Percentiles rank a stretch among this genome's conserved stretches.
Conservation (phyloP, 2,113 vertebrate genomes). For the Gallinago undulata region DNA sequence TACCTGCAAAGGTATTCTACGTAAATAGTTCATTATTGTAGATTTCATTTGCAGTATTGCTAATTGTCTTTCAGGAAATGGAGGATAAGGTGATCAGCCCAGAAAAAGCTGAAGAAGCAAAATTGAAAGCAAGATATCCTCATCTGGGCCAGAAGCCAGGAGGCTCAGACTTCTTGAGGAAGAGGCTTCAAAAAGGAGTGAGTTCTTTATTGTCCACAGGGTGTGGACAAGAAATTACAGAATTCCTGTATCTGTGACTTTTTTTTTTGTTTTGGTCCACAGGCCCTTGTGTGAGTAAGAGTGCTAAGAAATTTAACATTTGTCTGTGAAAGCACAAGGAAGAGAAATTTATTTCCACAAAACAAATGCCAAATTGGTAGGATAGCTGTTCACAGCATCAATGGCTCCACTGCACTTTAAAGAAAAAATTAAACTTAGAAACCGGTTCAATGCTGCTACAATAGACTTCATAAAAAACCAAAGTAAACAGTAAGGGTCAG, state of each 20-base stretch:
- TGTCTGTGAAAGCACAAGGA: background rate
- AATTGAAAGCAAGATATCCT: slow-evolving; percentile 94
- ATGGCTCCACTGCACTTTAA: background rate
- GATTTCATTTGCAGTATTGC: background rate
- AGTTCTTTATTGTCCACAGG: slow-evolving; percentile 62
- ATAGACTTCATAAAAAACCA: background rate
- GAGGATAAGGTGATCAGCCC: slow-evolving; percentile 91
- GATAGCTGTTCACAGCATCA: background rate
- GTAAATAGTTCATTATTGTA: background rate
- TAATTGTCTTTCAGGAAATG: slow-evolving; percentile 81
- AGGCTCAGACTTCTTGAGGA: slow-evolving; percentile 95
- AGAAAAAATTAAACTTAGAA: background rate
- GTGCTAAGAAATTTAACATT: background rate
- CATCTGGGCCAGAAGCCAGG: slow-evolving; percentile 93
- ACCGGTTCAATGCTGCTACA: background rate
- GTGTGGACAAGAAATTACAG: background rate
- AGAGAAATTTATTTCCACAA: background rate
- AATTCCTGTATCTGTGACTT: background rate
- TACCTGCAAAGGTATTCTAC: background rate
- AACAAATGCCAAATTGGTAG: background rate
- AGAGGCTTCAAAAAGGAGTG: slow-evolving; percentile 96
- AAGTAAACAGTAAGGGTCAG: background rate
- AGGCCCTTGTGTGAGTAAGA: background rate
- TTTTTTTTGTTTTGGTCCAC: background rate
- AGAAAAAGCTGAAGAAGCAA: slow-evolving; percentile 95